Percentiles rank a stretch among this genome's conserved stretches.
Conservation (phyloP, 2,113 vertebrate species). For the Xiphias gladius region DNA sequence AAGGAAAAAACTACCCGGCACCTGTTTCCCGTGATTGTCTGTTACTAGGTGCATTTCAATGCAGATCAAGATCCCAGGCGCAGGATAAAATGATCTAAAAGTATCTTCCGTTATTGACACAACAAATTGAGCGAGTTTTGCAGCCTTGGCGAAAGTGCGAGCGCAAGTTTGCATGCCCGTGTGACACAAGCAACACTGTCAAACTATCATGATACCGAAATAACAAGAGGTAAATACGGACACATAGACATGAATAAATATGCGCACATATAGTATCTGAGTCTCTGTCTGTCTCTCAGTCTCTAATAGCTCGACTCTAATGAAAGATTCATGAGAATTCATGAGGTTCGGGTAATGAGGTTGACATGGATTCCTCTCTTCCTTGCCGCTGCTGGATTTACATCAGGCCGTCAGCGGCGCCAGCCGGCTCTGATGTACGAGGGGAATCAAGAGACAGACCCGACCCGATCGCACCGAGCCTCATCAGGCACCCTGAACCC, state of each 20-base stretch:
- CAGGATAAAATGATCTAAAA: not conserved
- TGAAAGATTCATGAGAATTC: constrained; percentile 72
- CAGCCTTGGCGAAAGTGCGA: not conserved
- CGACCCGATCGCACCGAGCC: constrained; percentile 11
- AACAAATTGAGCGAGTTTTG: too few relatives aligned
- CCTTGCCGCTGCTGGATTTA: constrained; percentile 33
- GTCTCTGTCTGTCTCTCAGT: not conserved
- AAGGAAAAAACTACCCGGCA: too few relatives aligned
- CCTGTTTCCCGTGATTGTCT: too few relatives aligned
- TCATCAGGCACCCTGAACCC: constrained; percentile 31
- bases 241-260: constrained; percentile 43
- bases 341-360: constrained; percentile 64
- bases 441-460: constrained; percentile 21
- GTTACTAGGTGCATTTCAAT: not conserved
- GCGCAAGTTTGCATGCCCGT: not conserved
- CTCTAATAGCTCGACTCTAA: constrained; percentile 39
- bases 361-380: constrained; percentile 50
- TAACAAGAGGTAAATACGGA: constrained; percentile 10
- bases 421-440: constrained; percentile 20
- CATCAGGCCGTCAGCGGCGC: constrained; percentile 26
- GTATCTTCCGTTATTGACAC: not conserved
- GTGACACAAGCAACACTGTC: not conserved
- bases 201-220: not conserved
- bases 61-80: not conserved
- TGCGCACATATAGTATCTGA: constrained; percentile 5